A percentile compares a stretch with the other conserved stretches of the same genome.
These are phyloP conservation scores for Dipus sagitta DNA, from an alignment of 2,797 vertebrate genomes.

Conservation along the genomic window DNA sequence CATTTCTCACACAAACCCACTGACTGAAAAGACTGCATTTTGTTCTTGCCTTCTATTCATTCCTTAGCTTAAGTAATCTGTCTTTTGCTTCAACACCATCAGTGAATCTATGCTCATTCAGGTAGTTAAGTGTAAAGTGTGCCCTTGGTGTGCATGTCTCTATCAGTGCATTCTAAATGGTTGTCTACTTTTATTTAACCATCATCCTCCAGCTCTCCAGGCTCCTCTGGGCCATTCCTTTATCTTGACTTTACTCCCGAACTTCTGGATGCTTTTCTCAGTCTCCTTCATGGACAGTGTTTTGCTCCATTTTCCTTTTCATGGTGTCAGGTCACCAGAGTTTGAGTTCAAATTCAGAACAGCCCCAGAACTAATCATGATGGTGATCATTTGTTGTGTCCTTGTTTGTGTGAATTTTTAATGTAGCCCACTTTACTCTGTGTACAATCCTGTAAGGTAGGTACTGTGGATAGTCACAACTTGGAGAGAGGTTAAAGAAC, in stretches of 20 bases:
- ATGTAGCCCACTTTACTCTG: conserved; percentile 15
- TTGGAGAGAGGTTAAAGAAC: background rate
- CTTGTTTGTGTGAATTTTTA: background rate
- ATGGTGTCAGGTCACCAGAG: background rate
- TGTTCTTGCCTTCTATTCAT: background rate
- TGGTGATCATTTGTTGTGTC: background rate
- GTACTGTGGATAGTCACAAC: background rate
- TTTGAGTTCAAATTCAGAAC: conserved; percentile 6
- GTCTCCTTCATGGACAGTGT: background rate
- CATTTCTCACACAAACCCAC: background rate
- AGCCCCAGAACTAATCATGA: background rate
- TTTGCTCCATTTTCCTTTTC: conserved; percentile 10
- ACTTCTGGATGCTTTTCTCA: background rate
- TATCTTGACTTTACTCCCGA: background rate
- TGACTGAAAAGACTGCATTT: background rate
- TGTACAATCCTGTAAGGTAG: background rate
- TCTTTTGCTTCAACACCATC: conserved; percentile 11
- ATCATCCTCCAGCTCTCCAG: rapidly evolving
- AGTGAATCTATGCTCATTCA: background rate
- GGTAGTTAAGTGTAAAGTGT: background rate
- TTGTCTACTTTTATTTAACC: background rate
- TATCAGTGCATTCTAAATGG: background rate
- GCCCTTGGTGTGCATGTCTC: background rate
- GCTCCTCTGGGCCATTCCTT: background rate
- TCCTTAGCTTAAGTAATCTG: background rate